Conservation (phyloP, 37 sponge, comb jelly and placozoan genomes). For the Eunapius fragilis region DNA sequence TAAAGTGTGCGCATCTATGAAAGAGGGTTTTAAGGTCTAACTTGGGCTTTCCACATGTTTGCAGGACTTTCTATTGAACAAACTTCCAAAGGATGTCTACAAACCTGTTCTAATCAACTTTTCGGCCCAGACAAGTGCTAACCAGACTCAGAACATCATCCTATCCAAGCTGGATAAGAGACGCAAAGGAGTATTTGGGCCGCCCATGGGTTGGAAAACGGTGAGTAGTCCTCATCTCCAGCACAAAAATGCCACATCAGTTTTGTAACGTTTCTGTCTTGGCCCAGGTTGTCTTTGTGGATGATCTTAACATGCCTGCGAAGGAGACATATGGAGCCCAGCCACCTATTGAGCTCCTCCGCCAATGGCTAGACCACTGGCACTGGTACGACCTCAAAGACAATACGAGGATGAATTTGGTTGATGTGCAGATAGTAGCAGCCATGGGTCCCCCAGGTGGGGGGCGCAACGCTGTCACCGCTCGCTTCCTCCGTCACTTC, state of each 20-base stretch:
- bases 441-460: slow-evolving; percentile 99
- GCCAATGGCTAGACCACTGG: slow-evolving; percentile 98
- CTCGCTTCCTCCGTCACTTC: slow-evolving; percentile 96
- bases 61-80: slow-evolving; percentile 92
- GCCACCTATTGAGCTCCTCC: slow-evolving; percentile 97
- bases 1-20: not conserved
- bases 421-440: slow-evolving; percentile 68
- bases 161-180: slow-evolving; percentile 98
- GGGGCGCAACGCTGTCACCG: slow-evolving; percentile 93
- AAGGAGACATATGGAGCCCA: slow-evolving; percentile 96
- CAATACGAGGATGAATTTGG: slow-evolving; percentile 34
- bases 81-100: slow-evolving; percentile 90
- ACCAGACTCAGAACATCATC: slow-evolving; percentile 98
- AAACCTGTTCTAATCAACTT: slow-evolving; percentile 98
- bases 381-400: slow-evolving; percentile 92
- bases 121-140: slow-evolving; percentile 97
- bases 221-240: slow-evolving; percentile 36
- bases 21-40: no score
- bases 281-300: slow-evolving; percentile 92
- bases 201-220: slow-evolving; percentile 95
- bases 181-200: slow-evolving; percentile 97
- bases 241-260: not conserved
- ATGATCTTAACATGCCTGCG: slow-evolving; percentile 98
- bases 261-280: not conserved
- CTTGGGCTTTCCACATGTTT: not conserved